Base-by-base conservation (phyloP, 2,113 vertebrate genomes). In the Sander vitreus region DNA sequence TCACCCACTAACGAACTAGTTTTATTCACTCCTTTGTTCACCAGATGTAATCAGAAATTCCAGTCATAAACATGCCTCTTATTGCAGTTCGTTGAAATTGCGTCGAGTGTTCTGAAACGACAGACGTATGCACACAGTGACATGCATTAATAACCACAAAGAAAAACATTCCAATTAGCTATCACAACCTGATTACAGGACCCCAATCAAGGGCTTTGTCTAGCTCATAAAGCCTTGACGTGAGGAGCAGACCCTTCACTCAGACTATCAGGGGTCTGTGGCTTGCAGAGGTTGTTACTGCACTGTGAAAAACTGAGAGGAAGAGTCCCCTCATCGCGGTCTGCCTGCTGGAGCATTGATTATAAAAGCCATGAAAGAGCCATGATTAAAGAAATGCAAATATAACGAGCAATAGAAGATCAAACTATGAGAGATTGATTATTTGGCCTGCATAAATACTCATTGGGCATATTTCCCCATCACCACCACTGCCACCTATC, bases 351-450 rank as follows among this genome's bases (percentile, higher is more conserved):
- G 43, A 91, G 88, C 62, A 16, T 72, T 84, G 85, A 43, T 11
- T 43, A 43, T 43, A 11, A 43, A 90, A 85, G 76, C 82, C 88
- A 58, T 81, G 53, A 85, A 2, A 39, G 88, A 85, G 78, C 81
- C 88, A 62, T 81, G 53, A 85, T 92, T 84, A 85, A 58, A 7
- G 78, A 74, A 65, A 88, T 81, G 83, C 86, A 88, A 84, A 87
- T 88, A 51, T 23, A 70, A 65, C 63, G 71, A 60, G 73, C 70
- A 65, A 69, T 78, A 72, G 63, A 74, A 59, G 88, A 83, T 83
- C 48, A 67, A 78, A 80, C 77, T 50, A 13, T 57, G 81, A 83
- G 54, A 76, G 65, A 73, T 75, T 4, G 53, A 71, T 76, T 72
- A 60, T 83, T 76, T 85, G 69, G 80, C 77, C 76, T 80, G 84